Percentiles rank a stretch among this genome's conserved stretches.
Evolutionary conservation across 1,140 invertebrate genomes (phyloP).

Genomic region (Drosophila nikananu): DNA sequence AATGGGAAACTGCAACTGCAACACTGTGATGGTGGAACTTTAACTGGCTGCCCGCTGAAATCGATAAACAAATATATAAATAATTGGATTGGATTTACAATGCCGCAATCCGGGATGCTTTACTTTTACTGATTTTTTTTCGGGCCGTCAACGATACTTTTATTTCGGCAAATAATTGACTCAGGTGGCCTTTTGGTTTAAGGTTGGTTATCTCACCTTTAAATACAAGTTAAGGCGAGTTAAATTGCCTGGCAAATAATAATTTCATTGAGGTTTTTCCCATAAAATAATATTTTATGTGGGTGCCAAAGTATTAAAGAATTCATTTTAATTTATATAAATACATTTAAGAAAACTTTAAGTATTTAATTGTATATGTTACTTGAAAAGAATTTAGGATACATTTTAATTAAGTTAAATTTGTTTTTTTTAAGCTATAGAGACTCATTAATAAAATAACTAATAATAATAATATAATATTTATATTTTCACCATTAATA

Average conservation of each 20-base stretch:
- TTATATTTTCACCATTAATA: neutral
- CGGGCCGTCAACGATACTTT: neutral
- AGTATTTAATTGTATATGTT: neutral
- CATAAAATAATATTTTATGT: neutral
- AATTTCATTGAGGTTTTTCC: neutral
- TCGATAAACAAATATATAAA: conserved; percentile 24
- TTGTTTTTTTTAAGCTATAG: no score
- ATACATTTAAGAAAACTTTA: neutral
- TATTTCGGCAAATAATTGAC: conserved; percentile 33
- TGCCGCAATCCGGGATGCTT: conserved; percentile 2
- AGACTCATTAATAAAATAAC: neutral
- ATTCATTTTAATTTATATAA: neutral
- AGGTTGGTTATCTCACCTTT: conserved; percentile 68
- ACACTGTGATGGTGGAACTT: neutral
- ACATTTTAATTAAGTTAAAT: neutral
- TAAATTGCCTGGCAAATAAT: conserved; percentile 19
- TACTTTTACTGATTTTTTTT: conserved; percentile 1
- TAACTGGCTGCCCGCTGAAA: conserved; percentile 11
- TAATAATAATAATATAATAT: no score
- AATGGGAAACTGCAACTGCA: conserved; percentile 1
- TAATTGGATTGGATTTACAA: conserved; percentile 33
- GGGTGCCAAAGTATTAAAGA: no score
- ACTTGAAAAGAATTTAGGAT: neutral
- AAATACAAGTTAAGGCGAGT: neutral
- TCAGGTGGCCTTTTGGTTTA: conserved; percentile 85